Conservation (phyloP, 2,113 vertebrate genomes). For the Sarotherodon lohbergeri region DNA sequence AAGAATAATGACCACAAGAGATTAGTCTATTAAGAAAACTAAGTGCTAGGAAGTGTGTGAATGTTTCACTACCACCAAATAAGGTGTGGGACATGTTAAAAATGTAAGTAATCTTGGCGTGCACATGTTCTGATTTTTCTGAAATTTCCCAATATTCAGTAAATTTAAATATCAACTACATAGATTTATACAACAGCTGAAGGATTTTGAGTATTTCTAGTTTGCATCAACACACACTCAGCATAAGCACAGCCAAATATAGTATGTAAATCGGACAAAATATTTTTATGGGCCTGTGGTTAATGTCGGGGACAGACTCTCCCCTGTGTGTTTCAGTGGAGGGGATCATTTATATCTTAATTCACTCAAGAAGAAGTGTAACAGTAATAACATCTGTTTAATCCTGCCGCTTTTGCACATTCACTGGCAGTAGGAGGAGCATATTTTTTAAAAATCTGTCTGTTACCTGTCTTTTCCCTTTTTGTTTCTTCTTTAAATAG, state of each 20-base stretch:
- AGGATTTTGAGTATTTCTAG: background rate
- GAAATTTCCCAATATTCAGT: background rate
- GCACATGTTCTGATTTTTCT: background rate
- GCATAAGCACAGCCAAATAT: background rate
- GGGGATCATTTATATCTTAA: background rate
- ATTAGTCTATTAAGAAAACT: background rate
- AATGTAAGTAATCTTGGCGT: background rate
- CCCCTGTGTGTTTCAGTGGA: background rate
- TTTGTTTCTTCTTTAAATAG: background rate
- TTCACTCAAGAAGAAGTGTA: background rate
- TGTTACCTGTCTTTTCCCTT: background rate
- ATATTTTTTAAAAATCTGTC: background rate
- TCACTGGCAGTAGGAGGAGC: background rate
- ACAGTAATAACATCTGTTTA: background rate
- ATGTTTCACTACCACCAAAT: background rate
- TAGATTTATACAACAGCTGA: slow-evolving; percentile 18
- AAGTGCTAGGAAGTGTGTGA: background rate
- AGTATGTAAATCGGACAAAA: background rate
- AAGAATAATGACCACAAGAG: background rate
- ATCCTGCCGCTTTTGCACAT: background rate
- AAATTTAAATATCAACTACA: background rate
- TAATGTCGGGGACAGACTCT: background rate
- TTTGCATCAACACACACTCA: background rate
- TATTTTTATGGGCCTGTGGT: background rate
- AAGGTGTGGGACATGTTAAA: background rate